Evolutionary conservation across 1,140 invertebrate genomes (phyloP).

Genomic region (Coelopa frigida): DNA sequence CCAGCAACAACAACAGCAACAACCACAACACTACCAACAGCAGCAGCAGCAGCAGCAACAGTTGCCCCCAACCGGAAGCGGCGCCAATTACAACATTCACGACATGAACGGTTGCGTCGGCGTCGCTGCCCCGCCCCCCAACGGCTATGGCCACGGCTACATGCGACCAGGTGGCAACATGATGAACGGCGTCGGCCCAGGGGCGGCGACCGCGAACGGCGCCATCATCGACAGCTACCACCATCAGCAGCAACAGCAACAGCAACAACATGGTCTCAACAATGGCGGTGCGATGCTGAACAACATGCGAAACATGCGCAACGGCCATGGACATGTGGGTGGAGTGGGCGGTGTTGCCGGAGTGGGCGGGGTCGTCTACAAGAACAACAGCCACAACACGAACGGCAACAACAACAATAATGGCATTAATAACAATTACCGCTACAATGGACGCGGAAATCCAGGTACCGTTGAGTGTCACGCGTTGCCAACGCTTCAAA

Average conservation of each 20-base stretch:
- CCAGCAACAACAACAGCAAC: conserved; percentile 15
- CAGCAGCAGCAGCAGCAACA: conserved; percentile 10
- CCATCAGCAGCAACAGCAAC: conserved; percentile 6
- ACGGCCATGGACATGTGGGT: conserved; percentile 16
- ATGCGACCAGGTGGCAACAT: conserved; percentile 1
- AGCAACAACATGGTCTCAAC: conserved; percentile 16
- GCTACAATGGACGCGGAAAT: conserved; percentile 45
- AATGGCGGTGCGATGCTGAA: conserved; percentile 11
- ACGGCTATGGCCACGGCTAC: conserved; percentile 3
- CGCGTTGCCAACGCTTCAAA: too few relatives aligned
- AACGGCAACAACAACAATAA: conserved; percentile 33
- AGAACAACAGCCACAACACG: conserved; percentile 3
- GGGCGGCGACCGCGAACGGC: conserved; percentile 1
- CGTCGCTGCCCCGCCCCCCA: neutral
- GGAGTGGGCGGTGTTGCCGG: conserved; percentile 3
- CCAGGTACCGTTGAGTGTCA: too few relatives aligned
- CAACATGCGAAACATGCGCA: conserved; percentile 29
- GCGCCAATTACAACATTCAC: neutral
- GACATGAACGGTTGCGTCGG: conserved; percentile 13
- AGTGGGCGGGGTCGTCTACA: conserved; percentile 1
- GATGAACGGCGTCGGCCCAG: conserved; percentile 1
- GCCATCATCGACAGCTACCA: neutral
- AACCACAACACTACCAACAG: neutral
- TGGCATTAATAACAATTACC: conserved; percentile 44
- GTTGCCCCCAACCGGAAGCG: neutral